Percentiles rank a stretch among this genome's conserved stretches.
These are phyloP conservation scores for Brachypodius melanocephalos DNA, from an alignment of 2,113 vertebrate species.

Conservation along the genomic window DNA sequence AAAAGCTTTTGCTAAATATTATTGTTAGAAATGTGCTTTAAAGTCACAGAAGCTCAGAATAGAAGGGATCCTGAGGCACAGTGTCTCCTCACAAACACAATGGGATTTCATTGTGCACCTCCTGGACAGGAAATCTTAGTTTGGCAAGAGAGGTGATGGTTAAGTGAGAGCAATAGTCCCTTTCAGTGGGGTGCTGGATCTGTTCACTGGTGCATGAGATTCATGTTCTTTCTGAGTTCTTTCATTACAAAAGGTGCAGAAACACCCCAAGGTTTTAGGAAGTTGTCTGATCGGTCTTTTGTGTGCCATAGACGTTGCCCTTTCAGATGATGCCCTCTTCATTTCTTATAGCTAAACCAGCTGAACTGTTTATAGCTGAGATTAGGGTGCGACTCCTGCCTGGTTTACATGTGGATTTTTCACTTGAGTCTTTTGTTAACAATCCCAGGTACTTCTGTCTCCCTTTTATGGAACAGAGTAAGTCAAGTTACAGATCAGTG, in stretches of 20 bases:
- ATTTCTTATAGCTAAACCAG: neutral
- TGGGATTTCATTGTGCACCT: neutral
- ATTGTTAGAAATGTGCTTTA: neutral
- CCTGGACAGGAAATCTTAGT: conserved; percentile 1
- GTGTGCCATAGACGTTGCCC: neutral
- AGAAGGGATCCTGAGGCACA: neutral
- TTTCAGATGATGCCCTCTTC: neutral
- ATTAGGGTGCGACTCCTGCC: neutral
- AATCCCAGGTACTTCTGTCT: neutral
- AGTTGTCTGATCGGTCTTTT: neutral
- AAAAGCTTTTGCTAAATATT: neutral
- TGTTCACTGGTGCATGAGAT: neutral
- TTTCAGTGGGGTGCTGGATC: neutral
- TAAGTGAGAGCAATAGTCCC: neutral
- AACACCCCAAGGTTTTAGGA: neutral
- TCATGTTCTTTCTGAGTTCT: neutral
- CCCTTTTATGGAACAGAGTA: neutral
- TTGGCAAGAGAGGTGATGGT: neutral
- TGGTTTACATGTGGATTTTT: neutral
- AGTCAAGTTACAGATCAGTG: neutral
- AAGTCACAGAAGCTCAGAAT: neutral
- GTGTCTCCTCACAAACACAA: neutral
- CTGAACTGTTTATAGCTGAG: neutral
- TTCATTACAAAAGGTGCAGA: neutral
- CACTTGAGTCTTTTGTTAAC: neutral